These are phyloP conservation scores for Ariolimax columbianus DNA, from an alignment of 2,888 invertebrate species.

Conservation along the genomic window DNA sequence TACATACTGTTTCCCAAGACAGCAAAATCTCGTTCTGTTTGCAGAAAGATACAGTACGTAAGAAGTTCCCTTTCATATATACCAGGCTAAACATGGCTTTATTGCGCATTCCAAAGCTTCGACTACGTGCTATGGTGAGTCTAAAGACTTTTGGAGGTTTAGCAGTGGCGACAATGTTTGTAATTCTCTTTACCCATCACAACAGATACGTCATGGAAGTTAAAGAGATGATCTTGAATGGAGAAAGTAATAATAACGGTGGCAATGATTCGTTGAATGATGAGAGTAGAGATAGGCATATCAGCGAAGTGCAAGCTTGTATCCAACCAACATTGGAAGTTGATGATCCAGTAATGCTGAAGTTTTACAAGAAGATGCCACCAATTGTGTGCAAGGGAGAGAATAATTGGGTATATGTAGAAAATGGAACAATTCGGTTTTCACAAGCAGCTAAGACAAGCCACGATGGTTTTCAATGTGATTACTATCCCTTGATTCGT, in stretches of 20 bases:
- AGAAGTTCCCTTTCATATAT: neutral
- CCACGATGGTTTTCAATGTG: neutral
- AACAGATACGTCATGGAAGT: neutral
- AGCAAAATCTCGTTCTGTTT: too few species aligned
- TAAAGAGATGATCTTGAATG: neutral
- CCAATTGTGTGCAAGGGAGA: neutral
- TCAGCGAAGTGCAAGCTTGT: neutral
- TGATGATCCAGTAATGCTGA: slow-evolving; percentile 45
- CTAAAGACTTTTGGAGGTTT: neutral
- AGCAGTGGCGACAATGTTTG: neutral
- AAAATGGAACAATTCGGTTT: slow-evolving; percentile 42
- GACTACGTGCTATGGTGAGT: neutral
- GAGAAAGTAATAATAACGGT: too few species aligned
- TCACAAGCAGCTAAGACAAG: neutral
- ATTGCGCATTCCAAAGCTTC: neutral
- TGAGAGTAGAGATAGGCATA: neutral
- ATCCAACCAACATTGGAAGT: slow-evolving; percentile 21
- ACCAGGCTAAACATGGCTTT: neutral
- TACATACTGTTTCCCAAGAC: too few species aligned
- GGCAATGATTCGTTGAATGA: too few species aligned
- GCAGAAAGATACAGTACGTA: too few species aligned
- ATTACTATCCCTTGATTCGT: slow-evolving; percentile 36
- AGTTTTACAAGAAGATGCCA: slow-evolving; percentile 18
- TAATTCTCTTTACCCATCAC: neutral
- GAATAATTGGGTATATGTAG: slow-evolving; percentile 31